Conservation (phyloP, 2,113 vertebrate species). For the Daphoenositta chrysoptera region DNA sequence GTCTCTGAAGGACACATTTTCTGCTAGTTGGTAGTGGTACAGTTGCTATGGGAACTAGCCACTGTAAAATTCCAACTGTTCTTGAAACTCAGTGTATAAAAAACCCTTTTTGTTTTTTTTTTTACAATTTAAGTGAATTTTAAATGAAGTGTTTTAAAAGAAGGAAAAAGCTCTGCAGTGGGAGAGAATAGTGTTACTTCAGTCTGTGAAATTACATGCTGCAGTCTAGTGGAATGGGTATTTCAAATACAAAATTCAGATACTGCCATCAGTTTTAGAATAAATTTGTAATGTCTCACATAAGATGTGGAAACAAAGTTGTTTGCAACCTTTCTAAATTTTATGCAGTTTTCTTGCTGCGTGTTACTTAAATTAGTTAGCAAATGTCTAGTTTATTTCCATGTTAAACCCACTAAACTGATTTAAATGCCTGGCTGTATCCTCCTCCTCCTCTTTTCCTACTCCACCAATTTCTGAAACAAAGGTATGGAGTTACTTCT, state of each 20-base stretch:
- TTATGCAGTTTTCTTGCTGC: neutral
- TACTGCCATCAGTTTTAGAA: neutral
- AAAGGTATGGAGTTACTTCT: neutral
- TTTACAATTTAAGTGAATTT: neutral
- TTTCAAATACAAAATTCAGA: neutral
- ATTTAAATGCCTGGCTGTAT: neutral
- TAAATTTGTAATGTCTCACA: neutral
- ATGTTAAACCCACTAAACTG: neutral
- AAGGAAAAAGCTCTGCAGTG: neutral
- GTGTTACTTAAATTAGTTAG: neutral
- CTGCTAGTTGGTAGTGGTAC: neutral
- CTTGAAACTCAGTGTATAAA: neutral
- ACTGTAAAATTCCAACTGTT: constrained; percentile 10
- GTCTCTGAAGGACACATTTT: neutral
- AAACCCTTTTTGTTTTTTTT: neutral
- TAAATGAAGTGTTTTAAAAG: neutral
- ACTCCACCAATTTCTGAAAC: neutral
- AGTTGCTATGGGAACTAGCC: constrained; percentile 16
- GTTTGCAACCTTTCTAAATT: neutral
- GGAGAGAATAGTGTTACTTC: neutral
- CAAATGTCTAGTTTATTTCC: neutral
- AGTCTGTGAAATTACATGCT: neutral
- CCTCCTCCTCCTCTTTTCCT: neutral
- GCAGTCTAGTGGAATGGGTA: neutral
- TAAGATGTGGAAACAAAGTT: neutral